Evolutionary conservation across 92 coral and sea anemone species (phyloP), one percentile per base, ranked within the genome.

Genomic region (Nematostella vectensis): DNA sequence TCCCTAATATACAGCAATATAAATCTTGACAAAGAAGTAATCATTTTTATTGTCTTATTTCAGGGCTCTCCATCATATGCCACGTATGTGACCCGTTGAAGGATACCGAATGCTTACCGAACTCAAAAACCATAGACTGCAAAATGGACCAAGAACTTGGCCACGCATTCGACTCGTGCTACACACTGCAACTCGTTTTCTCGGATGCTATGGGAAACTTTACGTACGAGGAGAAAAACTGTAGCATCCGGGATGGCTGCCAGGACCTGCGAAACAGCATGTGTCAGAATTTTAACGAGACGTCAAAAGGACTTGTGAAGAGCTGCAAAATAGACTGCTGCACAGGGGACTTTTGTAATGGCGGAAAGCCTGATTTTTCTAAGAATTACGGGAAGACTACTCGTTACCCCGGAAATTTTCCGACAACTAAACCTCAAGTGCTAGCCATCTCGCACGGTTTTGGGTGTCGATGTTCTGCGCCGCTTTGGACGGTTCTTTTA

Each of bases 81-180:
- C 9, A 25, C 11, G 13, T 38, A 31, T 66, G 72, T 15, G 72
- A 66, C 20, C 72, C 57, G 8, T 18, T 53, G 6, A 23, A 25
- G 13, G 52, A 16, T 3, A 37, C 13, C 11, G 63, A 44, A 1
- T 66, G 72, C 63, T 11, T 45, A 10, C 9, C 51, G 23, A 45
- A 42, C 12, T 27, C 50, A 18, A 47, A 45, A 16, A 3, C 40
- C 3, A 55, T 66, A 8, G 56, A 66, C 48, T 66, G 72, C 36
- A 45, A 39, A 24, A 37, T 19, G 12, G 72, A 66, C 18, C 4
- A 21, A 1, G 72, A 55, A 27, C 33, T 66, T 0, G 72, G 62
- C 0, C 30, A 30, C 28, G 56, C 55, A 13, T 66, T 66, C 27
- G 72, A 66, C 54, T 55, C 72, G 36, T 66, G 72, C 36, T 66